Evolutionary conservation across 2,888 invertebrate species (phyloP).

Genomic region (Sminthurides aquaticus): DNA sequence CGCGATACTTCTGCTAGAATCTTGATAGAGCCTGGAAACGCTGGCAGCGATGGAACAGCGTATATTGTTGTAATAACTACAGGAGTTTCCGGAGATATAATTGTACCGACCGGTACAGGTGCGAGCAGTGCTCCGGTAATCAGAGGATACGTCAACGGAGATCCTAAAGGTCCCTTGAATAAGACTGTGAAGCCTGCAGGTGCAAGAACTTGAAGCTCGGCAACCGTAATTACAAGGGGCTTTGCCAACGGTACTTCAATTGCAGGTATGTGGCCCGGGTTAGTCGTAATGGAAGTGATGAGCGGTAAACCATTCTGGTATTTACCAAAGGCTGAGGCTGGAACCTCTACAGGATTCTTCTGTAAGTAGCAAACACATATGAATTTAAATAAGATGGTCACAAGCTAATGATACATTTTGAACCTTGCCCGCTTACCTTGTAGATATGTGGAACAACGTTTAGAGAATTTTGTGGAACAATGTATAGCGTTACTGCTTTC

Average conservation of each 20-base stretch:
- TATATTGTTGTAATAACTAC: slow-evolving; percentile 23
- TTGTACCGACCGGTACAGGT: slow-evolving; percentile 24
- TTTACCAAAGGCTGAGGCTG: slow-evolving; percentile 9
- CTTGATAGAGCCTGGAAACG: slow-evolving; percentile 15
- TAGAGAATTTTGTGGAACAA: slow-evolving; percentile 35
- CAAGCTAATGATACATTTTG: slow-evolving; percentile 8
- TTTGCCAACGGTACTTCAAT: slow-evolving; percentile 38
- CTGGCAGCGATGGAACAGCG: slow-evolving; percentile 23
- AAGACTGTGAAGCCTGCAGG: slow-evolving; percentile 35
- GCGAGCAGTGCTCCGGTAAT: slow-evolving; percentile 23
- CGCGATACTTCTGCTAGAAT: slow-evolving; percentile 11
- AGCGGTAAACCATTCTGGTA: slow-evolving; percentile 16
- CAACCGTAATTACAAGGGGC: slow-evolving; percentile 28
- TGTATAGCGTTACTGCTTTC: slow-evolving; percentile 35
- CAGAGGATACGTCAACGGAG: slow-evolving; percentile 18
- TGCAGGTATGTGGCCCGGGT: slow-evolving; percentile 38
- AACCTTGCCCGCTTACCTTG: too few species aligned
- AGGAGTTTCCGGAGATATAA: slow-evolving; percentile 23
- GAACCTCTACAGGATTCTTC: slow-evolving; percentile 3
- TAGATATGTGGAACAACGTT: slow-evolving; percentile 24
- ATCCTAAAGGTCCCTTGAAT: slow-evolving; percentile 18
- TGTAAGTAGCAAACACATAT: neutral
- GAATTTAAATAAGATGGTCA: neutral
- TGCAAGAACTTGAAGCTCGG: slow-evolving; percentile 29
- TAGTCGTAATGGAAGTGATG: slow-evolving; percentile 23